A percentile compares a stretch with the other conserved stretches of the same genome.
These are phyloP conservation scores for Orestias chungarensis DNA, from an alignment of 2,797 vertebrate genomes.

Conservation along the genomic window DNA sequence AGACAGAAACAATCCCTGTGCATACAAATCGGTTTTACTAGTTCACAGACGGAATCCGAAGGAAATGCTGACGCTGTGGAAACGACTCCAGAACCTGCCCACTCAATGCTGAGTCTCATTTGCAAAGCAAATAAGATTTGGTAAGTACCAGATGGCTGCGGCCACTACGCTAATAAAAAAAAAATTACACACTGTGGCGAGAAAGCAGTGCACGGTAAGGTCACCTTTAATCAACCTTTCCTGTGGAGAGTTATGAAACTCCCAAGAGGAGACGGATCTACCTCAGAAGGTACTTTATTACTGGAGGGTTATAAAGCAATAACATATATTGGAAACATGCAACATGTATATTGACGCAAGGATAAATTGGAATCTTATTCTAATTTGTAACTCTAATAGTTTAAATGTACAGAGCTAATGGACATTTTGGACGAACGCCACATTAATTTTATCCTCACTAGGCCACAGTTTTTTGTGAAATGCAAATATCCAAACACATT, in stretches of 20 bases:
- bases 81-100: slow-evolving; percentile 57
- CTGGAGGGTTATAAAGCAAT: slow-evolving; percentile 3
- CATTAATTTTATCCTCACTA: neutral
- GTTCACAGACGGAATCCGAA: slow-evolving; percentile 80
- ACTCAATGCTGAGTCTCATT: slow-evolving; percentile 69
- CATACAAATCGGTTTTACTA: slow-evolving; percentile 78
- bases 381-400: neutral
- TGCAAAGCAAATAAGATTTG: slow-evolving; percentile 61
- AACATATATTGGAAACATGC: neutral
- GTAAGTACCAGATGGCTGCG: neutral
- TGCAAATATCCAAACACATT: neutral
- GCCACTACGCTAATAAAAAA: slow-evolving; percentile 19
- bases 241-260: neutral
- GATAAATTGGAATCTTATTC: neutral
- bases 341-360: neutral
- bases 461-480: too few species aligned
- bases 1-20: slow-evolving; percentile 70
- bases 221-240: slow-evolving; percentile 14
- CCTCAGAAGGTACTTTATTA: slow-evolving; percentile 45
- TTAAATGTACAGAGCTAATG: neutral
- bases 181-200: neutral
- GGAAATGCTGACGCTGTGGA: slow-evolving; percentile 80
- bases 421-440: neutral
- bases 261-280: slow-evolving; percentile 43
- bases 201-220: neutral